Conservation (phyloP, 2,888 invertebrate species). For the Megaustenia siamemsis region DNA sequence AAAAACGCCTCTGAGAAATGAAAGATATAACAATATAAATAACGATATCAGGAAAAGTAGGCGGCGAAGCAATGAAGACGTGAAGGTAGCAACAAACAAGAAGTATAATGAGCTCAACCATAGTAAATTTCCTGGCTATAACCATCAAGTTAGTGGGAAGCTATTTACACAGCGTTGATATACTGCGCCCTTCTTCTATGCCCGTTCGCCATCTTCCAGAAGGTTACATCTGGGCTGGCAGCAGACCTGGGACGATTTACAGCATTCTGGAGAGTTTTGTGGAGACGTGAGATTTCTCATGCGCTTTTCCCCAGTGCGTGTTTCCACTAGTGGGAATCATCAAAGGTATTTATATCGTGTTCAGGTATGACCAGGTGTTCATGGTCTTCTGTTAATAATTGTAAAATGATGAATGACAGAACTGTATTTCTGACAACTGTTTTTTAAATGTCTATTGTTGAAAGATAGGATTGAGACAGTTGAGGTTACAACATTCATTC, state of each 20-base stretch:
- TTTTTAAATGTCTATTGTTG: no score
- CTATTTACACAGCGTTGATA: background rate
- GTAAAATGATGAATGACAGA: background rate
- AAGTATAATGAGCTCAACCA: no score
- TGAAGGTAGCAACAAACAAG: no score
- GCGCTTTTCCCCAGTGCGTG: background rate
- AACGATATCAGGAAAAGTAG: background rate
- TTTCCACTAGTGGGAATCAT: background rate
- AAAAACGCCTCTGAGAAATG: no score
- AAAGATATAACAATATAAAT: background rate
- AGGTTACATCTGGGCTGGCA: background rate
- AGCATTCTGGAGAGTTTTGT: background rate
- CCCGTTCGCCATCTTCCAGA: background rate
- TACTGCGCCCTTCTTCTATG: background rate
- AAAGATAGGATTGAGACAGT: no score
- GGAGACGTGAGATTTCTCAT: background rate
- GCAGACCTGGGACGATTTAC: background rate
- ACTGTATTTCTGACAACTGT: background rate
- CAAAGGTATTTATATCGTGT: background rate
- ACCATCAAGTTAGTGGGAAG: background rate
- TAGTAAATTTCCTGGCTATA: background rate
- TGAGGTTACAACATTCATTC: no score
- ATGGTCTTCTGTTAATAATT: background rate
- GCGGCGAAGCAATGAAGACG: background rate
- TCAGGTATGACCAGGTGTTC: background rate